Conservation (phyloP, 1,140 invertebrate genomes). For the Hyphantria cunea region DNA sequence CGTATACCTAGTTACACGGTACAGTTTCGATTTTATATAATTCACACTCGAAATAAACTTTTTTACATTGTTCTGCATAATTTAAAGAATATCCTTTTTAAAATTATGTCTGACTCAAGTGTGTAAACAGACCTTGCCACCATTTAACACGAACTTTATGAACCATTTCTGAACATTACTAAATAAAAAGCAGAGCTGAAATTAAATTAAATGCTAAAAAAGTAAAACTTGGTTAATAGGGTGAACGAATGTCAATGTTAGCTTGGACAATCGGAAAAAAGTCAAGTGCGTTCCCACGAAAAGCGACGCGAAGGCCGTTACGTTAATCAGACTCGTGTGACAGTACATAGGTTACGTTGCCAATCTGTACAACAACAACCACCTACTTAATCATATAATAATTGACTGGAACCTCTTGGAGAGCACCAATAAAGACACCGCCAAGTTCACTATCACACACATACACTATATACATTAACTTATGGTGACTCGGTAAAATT, state of each 20-base stretch:
- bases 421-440: conserved; percentile 36
- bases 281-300: conserved; percentile 51
- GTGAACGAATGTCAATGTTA: conserved; percentile 39
- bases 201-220: conserved; percentile 3
- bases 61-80: no score
- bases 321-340: conserved; percentile 43
- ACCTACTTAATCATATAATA: conserved; percentile 46
- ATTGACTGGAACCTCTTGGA: conserved; percentile 48
- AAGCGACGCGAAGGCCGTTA: conserved; percentile 40
- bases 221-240: conserved; percentile 30
- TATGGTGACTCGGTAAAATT: conserved; percentile 37
- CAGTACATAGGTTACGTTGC: conserved; percentile 34
- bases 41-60: no score
- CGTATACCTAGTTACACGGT: no score
- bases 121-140: no score
- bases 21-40: no score
- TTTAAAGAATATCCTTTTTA: no score
- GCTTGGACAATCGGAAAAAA: conserved; percentile 37
- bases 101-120: no score
- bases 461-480: conserved; percentile 15
- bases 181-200: neutral
- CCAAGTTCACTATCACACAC: conserved; percentile 5
- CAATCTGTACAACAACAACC: conserved; percentile 46
- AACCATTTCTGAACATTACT: neutral
- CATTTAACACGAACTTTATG: no score